Evolutionary conservation across 1,140 invertebrate genomes (phyloP).

Genomic region (Diachasma alloeum): DNA sequence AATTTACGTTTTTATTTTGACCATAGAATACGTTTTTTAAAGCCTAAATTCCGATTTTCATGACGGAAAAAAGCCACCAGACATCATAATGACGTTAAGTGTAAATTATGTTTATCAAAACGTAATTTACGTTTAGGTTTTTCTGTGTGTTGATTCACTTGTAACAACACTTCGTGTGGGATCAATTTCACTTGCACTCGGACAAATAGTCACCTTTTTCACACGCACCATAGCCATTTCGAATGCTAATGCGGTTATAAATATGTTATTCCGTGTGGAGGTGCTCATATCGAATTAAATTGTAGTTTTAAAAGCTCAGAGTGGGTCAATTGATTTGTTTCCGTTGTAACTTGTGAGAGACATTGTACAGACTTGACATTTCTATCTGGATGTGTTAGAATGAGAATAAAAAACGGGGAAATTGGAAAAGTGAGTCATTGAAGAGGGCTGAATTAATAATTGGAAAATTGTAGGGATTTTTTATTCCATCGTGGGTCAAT

Average conservation of each 20-base stretch:
- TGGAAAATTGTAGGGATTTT: neutral
- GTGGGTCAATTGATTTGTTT: neutral
- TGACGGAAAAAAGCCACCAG: no score
- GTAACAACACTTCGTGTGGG: neutral
- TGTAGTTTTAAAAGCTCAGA: neutral
- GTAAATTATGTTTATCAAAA: no score
- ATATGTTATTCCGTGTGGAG: neutral
- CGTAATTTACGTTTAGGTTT: no score
- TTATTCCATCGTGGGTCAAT: neutral
- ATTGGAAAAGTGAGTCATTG: no score
- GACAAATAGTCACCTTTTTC: neutral
- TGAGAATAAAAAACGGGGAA: neutral
- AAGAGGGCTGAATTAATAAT: neutral
- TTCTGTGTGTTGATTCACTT: neutral
- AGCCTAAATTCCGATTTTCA: no score
- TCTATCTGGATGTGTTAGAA: neutral
- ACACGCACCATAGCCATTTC: neutral
- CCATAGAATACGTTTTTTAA: no score
- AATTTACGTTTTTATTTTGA: no score
- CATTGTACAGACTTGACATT: no score
- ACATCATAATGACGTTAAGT: no score
- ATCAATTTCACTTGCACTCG: no score
- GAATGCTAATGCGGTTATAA: neutral
- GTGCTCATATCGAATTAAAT: no score
- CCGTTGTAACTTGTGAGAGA: no score